Base-by-base conservation (phyloP, 35 echinoderm and acorn worm species). In the Ptychodera flava region DNA sequence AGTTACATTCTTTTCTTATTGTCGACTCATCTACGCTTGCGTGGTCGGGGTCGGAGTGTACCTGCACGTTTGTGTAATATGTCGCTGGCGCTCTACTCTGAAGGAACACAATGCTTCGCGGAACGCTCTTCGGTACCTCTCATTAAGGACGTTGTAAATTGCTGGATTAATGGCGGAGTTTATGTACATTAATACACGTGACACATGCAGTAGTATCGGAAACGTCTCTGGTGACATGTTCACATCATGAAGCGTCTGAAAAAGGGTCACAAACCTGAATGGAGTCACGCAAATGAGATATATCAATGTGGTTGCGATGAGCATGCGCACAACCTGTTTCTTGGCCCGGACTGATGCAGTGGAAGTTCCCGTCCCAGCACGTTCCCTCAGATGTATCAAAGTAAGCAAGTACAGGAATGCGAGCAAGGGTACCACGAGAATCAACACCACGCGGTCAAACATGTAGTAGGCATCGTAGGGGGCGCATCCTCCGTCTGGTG, bases 141-240 rank as follows among this genome's bases (percentile, higher is more conserved):
- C 95, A 81, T 89, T 94, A 92, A 97, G 92, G 28, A 97, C 84
- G 83, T 97, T 97, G 84, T 97, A 97, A 86, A 97, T 97, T 36
- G 93, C 87, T 27, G 95, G 95, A 91, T 97, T 97, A 77, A 93
- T 90, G 1, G 95, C 92, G 35, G 89, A 91, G 76, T 97, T 97
- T 28, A 89, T 94, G 85, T 97, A 97, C 77, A 88, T 91, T 87
- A 97, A 91, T 36, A 97, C 93, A 32, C 95, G 34, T 14, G 85
- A 83, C 36, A 89, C 90, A 87, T 97, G 93, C 28, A 97, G 85
- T 30, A 97, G 81, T 53, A 83, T 85, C 92, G 92, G 92, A 0
- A 91, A 81, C 38, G 89, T 84, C 28, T 91, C 77, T 14, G 95
- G 81, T 10, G 95, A 86, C 33, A 97, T 88, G 35, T 15, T 33